Conservation (phyloP, 2,797 vertebrate species). For the Carapus acus region DNA sequence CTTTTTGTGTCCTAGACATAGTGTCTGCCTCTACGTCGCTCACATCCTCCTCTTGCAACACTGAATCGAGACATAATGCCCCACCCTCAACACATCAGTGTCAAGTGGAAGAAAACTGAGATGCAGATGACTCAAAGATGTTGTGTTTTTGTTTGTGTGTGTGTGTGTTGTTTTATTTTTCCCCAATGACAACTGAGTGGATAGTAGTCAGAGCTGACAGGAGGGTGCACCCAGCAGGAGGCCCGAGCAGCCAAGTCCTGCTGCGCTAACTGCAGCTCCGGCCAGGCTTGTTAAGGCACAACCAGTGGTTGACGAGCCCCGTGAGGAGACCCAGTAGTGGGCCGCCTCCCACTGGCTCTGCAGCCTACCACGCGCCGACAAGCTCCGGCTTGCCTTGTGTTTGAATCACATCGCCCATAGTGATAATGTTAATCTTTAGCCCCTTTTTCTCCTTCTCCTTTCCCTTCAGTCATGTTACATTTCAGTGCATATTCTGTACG, state of each 20-base stretch:
- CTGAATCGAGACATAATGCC: constrained; percentile 3
- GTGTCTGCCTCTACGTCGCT: constrained; percentile 41
- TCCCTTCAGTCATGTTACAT: neutral
- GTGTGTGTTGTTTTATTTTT: neutral
- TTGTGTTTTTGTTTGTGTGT: no score
- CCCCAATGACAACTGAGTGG: constrained; percentile 23
- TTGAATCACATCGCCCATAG: constrained; percentile 62
- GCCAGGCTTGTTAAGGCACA: constrained; percentile 84
- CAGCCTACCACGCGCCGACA: constrained; percentile 76
- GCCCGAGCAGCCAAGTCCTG: constrained; percentile 49
- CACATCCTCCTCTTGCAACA: constrained; percentile 21
- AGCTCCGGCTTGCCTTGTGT: constrained; percentile 85
- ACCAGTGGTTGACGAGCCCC: constrained; percentile 56
- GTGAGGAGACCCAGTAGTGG: constrained; percentile 39
- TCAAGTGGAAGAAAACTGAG: neutral
- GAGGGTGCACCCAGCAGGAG: constrained; percentile 59
- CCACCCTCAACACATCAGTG: no score
- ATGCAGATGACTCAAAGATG: neutral
- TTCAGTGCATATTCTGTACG: neutral
- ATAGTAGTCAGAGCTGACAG: constrained; percentile 22
- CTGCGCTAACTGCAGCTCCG: constrained; percentile 61
- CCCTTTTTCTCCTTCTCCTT: constrained; percentile 6
- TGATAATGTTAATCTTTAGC: constrained; percentile 41
- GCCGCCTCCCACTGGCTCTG: constrained; percentile 51
- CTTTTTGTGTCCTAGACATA: constrained; percentile 53